phyloP scores from a whole-genome alignment of 2,888 invertebrate species.

The Mythimna lalbum region DNA sequence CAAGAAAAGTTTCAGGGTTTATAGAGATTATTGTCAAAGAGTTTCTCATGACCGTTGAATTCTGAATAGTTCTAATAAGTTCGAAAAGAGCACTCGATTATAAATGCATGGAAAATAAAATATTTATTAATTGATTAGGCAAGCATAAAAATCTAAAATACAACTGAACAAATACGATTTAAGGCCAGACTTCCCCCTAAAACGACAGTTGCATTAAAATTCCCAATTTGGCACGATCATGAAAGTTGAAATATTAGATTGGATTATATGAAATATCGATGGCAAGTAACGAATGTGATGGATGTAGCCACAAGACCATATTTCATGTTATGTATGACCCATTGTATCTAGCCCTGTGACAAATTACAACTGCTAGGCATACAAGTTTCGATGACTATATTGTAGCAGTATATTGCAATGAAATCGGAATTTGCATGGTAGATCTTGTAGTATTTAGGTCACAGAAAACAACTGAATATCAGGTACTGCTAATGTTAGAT shows the following conservation, averaged over 20 bases:
- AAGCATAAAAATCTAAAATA: background rate
- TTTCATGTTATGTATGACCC: slow-evolving; percentile 77
- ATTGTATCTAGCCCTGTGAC: slow-evolving; percentile 81
- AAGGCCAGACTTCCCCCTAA: slow-evolving; percentile 17
- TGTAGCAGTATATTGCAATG: slow-evolving; percentile 55
- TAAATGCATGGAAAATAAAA: background rate
- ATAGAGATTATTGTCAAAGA: slow-evolving; percentile 5
- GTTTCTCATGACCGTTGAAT: background rate
- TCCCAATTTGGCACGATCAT: slow-evolving; percentile 46
- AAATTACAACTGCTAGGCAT: slow-evolving; percentile 74
- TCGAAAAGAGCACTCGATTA: background rate
- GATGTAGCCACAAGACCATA: slow-evolving; percentile 75
- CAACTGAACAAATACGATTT: slow-evolving; percentile 20
- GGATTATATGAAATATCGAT: slow-evolving; percentile 61
- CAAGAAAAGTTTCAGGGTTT: slow-evolving; percentile 31
- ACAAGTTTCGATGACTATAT: slow-evolving; percentile 70
- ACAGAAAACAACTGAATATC: slow-evolving; percentile 52
- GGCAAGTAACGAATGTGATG: slow-evolving; percentile 61
- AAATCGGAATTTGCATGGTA: slow-evolving; percentile 67
- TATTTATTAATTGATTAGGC: slow-evolving; percentile 6
- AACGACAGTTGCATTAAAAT: slow-evolving; percentile 49
- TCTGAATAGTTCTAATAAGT: background rate
- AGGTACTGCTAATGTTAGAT: slow-evolving; percentile 37
- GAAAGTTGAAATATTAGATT: slow-evolving; percentile 58
- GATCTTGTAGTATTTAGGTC: slow-evolving; percentile 59